phyloP scores from a whole-genome alignment of 2,113 vertebrate species.

The Maccullochella peelii region DNA sequence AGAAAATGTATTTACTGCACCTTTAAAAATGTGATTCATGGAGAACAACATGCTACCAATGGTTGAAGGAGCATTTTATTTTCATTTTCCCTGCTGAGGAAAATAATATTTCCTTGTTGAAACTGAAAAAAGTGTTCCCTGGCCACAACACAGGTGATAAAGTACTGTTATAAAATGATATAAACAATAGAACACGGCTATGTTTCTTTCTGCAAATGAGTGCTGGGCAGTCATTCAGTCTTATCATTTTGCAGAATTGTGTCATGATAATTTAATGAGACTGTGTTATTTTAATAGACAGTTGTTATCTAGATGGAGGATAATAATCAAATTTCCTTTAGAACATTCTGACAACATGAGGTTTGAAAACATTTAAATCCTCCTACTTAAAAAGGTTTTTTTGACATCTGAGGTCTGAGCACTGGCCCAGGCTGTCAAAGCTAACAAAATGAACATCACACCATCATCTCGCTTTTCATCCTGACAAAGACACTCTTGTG shows the following conservation, averaged over 20 bases:
- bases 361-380: neutral
- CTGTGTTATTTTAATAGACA: neutral
- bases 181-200: neutral
- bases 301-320: neutral
- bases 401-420: neutral
- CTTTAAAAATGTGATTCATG: neutral
- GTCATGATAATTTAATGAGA: neutral
- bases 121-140: neutral
- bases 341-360: neutral
- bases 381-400: neutral
- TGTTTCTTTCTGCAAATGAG: neutral
- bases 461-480: slow-evolving; percentile 8
- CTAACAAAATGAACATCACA: slow-evolving; percentile 15
- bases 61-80: neutral
- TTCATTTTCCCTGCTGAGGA: neutral
- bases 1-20: neutral
- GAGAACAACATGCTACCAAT: neutral
- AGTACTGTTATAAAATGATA: neutral
- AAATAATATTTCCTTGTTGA: neutral
- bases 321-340: neutral
- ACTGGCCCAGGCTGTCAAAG: neutral
- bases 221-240: neutral
- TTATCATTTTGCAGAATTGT: slow-evolving; percentile 1
- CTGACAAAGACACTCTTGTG: slow-evolving; percentile 14
- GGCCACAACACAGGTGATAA: no score